Evolutionary conservation across 2,888 invertebrate genomes (phyloP).

Genomic region (Brenthis hecate): DNA sequence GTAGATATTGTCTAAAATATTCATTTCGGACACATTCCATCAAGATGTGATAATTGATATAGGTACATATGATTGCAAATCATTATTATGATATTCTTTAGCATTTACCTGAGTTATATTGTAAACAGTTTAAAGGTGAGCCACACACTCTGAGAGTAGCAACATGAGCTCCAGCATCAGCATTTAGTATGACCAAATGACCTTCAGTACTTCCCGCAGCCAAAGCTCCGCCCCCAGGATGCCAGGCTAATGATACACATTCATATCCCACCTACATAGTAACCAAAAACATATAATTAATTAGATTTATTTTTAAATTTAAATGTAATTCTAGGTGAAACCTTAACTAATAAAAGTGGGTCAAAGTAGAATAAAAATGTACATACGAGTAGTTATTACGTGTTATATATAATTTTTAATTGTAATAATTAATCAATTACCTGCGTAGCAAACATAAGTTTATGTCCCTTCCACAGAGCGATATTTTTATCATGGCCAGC

Average conservation of each 20-base stretch:
- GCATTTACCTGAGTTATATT: constrained; percentile 91
- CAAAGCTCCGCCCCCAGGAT: constrained; percentile 92
- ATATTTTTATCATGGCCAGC: constrained; percentile 96
- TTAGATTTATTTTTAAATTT: no score
- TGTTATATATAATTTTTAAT: not conserved
- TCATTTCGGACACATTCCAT: no score
- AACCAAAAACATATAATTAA: not conserved
- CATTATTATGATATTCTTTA: constrained; percentile 40
- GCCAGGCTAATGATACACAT: constrained; percentile 93
- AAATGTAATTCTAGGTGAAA: no score
- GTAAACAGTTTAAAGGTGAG: constrained; percentile 92
- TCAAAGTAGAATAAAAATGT: not conserved
- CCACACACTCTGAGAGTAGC: constrained; percentile 93
- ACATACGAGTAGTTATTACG: not conserved
- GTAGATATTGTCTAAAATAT: no score
- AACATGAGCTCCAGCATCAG: constrained; percentile 92
- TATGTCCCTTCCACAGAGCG: constrained; percentile 94
- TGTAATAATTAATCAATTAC: constrained; percentile 63
- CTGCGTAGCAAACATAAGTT: constrained; percentile 93
- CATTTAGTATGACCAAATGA: constrained; percentile 91
- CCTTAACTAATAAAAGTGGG: no score
- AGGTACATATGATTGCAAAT: not conserved
- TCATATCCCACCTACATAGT: constrained; percentile 88
- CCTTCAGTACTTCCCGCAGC: constrained; percentile 96
- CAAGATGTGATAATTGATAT: no score